Conservation (phyloP, 1,140 invertebrate genomes). For the Bombus difficillimus region DNA sequence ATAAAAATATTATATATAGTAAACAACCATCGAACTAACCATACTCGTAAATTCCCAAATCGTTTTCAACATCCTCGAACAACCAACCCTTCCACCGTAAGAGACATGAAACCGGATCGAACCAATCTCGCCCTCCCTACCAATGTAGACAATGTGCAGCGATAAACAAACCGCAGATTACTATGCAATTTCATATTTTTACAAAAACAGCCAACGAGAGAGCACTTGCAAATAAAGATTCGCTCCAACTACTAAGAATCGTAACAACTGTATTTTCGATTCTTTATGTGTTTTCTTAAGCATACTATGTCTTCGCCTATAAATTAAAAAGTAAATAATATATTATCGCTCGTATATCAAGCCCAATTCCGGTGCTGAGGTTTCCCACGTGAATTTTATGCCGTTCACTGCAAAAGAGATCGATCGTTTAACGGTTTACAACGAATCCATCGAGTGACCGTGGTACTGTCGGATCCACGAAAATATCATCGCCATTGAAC, state of each 20-base stretch:
- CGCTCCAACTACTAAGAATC: too few relatives aligned
- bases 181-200: too few relatives aligned
- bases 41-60: too few relatives aligned
- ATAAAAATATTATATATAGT: too few relatives aligned
- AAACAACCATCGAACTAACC: too few relatives aligned
- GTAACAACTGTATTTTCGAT: too few relatives aligned
- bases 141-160: neutral
- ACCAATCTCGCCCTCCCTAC: too few relatives aligned
- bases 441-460: neutral
- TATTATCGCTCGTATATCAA: conserved; percentile 8
- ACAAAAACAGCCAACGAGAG: too few relatives aligned
- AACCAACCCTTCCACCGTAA: neutral
- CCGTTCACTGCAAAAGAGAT: neutral
- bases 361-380: neutral
- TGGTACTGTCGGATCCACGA: neutral
- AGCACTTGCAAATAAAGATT: too few relatives aligned
- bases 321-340: neutral
- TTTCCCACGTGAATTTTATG: conserved; percentile 12
- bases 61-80: neutral
- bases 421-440: conserved; percentile 12
- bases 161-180: too few relatives aligned
- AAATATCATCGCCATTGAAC: neutral
- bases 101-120: neutral
- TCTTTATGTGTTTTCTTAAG: too few relatives aligned
- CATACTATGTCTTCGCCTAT: too few relatives aligned